Percentiles rank a stretch among this genome's conserved stretches.
Conservation (phyloP, 2,888 invertebrate genomes). For the Osmoderma eremita region DNA sequence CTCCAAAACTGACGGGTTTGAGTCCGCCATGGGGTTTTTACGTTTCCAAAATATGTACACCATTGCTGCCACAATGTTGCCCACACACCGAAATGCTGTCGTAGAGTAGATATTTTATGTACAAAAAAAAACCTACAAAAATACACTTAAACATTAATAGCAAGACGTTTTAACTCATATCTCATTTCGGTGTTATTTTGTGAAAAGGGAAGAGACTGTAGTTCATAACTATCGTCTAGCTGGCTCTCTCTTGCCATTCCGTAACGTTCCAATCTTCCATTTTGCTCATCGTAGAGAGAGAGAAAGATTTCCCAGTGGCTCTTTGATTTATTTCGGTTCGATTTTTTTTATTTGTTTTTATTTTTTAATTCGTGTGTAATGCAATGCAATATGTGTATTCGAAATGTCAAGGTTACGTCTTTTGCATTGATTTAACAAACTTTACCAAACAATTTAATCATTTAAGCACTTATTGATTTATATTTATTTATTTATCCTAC, state of each 20-base stretch:
- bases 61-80: background rate
- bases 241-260: slow-evolving; percentile 4
- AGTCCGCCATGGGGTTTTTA: background rate
- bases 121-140: slow-evolving; percentile 27
- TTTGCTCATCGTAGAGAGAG: background rate
- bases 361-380: slow-evolving; percentile 19
- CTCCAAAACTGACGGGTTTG: background rate
- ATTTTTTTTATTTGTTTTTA: background rate
- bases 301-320: background rate
- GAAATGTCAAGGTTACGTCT: slow-evolving; percentile 11
- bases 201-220: background rate
- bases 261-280: slow-evolving; percentile 5
- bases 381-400: slow-evolving; percentile 33
- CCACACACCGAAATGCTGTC: background rate
- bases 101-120: slow-evolving; percentile 7
- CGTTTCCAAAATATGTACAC: background rate
- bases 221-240: background rate
- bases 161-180: slow-evolving; percentile 29
- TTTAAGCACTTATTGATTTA: no score
- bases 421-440: background rate
- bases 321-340: background rate
- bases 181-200: slow-evolving; percentile 5
- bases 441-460: background rate
- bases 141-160: slow-evolving; percentile 32
- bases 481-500: no score